A percentile compares a stretch with the other conserved stretches of the same genome.
These are phyloP conservation scores for Virgularia gustaviana DNA, from an alignment of 92 coral and sea anemone species.

Conservation along the genomic window DNA sequence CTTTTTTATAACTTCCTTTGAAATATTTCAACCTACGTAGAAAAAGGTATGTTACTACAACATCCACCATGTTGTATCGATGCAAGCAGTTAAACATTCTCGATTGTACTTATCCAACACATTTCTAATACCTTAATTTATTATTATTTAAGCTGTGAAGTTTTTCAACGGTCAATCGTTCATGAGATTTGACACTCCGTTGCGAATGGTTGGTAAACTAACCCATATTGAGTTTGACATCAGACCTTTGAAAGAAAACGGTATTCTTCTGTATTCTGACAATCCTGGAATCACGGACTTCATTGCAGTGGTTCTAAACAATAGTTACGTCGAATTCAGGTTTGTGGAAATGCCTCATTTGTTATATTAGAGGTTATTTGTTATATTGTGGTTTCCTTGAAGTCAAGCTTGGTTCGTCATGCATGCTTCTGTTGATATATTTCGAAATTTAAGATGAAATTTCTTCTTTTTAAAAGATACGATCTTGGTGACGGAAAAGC, in stretches of 20 bases:
- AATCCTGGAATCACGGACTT: background rate
- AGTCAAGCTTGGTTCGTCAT: background rate
- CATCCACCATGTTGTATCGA: background rate
- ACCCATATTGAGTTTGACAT: slow-evolving; percentile 24
- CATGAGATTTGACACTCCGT: slow-evolving; percentile 36
- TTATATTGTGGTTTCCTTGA: background rate
- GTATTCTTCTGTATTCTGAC: slow-evolving; percentile 21
- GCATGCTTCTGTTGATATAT: background rate
- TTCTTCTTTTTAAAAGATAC: slow-evolving; percentile 8
- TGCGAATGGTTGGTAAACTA: slow-evolving; percentile 17
- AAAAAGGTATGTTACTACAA: slow-evolving; percentile 36
- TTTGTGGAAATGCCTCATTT: no score
- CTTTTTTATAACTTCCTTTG: background rate
- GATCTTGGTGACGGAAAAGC: slow-evolving; percentile 28
- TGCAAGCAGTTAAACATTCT: background rate
- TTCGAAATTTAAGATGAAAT: no score
- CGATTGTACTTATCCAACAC: background rate
- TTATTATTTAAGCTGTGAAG: slow-evolving; percentile 28
- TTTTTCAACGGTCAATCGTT: slow-evolving; percentile 18
- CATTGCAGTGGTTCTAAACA: slow-evolving; percentile 23
- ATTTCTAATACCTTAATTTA: background rate
- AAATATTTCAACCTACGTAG: background rate
- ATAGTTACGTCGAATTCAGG: slow-evolving; percentile 25
- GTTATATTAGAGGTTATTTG: background rate
- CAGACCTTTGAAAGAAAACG: slow-evolving; percentile 30